Base-by-base conservation (phyloP, 2,797 vertebrate species). In the Craterocephalus amniculus region DNA sequence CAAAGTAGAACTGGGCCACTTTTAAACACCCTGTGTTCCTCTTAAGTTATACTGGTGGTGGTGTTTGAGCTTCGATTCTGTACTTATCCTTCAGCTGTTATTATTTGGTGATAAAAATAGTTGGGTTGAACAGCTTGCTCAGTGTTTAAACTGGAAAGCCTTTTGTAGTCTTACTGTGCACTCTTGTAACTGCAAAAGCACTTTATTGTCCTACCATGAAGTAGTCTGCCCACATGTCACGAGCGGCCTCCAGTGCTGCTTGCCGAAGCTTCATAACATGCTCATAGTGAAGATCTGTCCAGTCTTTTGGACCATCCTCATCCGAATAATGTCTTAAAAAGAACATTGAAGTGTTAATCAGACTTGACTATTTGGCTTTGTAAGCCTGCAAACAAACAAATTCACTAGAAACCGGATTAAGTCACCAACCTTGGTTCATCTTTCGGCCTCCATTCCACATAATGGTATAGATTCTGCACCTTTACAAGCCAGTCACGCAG, bases 171-270 rank as follows among this genome's bases (percentile, higher is more conserved):
- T 58, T 63, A 14, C n/a, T 63, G 13, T 65, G 35, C 13, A 58
- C 31, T 54, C 1, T 52, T 72, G 32, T 29, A 52, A 59, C 26
- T 60, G 22, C 58, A 58, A 40, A 40, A 67, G 22, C 2, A 58
- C 3, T 51, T 72, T 40, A 12, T 20, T 60, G 12, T 80, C 95
- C 74, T 83, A 98, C 97, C 95, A 98, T 85, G 62, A 97, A 94
- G 86, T 96, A 98, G 80, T 98, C 97, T 0, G 97, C 97, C 97
- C 97, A 98, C 90, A 96, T 95, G 74, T 96, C 96, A 18, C 96
- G 93, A 3, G 97, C 97, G 0, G 96, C 92, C 31, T 96, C 95
- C 76, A 98, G 86, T 0, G 96, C 97, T 0, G 94, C 96, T 87
- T 98, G 97, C 0, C 96, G 94, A n/a, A 98, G 90, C 87, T 95